Evolutionary conservation across 2,113 vertebrate genomes (phyloP).

Genomic region (Sula dactylatra): DNA sequence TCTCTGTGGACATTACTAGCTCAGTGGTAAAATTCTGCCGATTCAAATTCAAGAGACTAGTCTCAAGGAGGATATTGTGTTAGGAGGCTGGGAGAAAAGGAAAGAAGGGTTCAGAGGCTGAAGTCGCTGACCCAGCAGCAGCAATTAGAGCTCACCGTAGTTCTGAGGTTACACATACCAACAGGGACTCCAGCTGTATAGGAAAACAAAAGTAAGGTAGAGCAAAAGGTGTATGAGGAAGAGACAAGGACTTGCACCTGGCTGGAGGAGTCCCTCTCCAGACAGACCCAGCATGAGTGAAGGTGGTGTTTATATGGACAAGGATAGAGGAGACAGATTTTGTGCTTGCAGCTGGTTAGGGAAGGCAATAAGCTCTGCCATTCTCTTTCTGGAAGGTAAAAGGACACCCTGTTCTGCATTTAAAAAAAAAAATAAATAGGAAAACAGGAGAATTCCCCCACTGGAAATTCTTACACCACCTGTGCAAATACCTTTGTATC

Average conservation of each 20-base stretch:
- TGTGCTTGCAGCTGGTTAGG: not conserved
- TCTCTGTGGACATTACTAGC: not conserved
- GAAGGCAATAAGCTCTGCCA: not conserved
- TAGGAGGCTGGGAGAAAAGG: not conserved
- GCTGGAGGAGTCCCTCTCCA: not conserved
- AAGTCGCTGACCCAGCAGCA: not conserved
- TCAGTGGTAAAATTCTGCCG: not conserved
- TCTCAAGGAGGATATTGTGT: not conserved
- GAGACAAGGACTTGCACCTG: not conserved
- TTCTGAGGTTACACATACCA: not conserved
- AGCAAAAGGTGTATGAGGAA: not conserved
- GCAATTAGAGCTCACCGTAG: not conserved
- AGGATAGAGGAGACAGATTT: not conserved
- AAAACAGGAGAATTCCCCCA: not conserved
- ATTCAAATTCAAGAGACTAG: not conserved
- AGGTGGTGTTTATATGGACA: not conserved
- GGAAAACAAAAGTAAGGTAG: not conserved
- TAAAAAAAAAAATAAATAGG: not conserved
- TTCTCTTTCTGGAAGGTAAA: not conserved
- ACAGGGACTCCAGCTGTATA: not conserved
- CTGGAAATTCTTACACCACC: not conserved
- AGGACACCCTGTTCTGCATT: not conserved
- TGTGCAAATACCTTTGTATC: conserved; percentile 1
- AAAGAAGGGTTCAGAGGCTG: not conserved
- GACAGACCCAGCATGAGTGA: not conserved